These are phyloP conservation scores for Aethina tumida DNA, from an alignment of 1,140 invertebrate genomes.

Conservation along the genomic window DNA sequence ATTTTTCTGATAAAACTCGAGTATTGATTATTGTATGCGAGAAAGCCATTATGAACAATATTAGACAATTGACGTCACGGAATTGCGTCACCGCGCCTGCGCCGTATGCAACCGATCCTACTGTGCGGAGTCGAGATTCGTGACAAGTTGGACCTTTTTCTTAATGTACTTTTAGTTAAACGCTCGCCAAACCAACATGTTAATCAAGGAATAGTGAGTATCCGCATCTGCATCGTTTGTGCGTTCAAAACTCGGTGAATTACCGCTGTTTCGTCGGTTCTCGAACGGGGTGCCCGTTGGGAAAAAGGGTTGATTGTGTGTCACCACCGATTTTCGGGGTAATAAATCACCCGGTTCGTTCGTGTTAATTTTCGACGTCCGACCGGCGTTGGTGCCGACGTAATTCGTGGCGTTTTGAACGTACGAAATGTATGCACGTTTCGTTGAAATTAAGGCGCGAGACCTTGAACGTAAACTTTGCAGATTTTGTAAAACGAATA, in stretches of 20 bases:
- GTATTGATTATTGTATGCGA: too few species aligned
- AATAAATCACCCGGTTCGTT: background rate
- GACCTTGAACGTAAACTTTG: constrained; percentile 1
- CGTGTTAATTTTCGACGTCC: background rate
- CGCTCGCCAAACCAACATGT: constrained; percentile 27
- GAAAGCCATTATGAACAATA: constrained; percentile 6
- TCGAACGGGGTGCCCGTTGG: background rate
- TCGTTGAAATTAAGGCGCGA: background rate
- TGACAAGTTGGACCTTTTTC: constrained; percentile 15
- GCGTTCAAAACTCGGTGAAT: background rate
- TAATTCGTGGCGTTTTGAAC: too few species aligned
- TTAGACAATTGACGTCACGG: constrained; percentile 23
- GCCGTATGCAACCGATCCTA: constrained; percentile 20
- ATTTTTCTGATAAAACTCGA: too few species aligned
- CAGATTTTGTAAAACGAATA: background rate
- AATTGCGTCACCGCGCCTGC: constrained; percentile 33
- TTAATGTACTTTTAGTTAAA: constrained; percentile 21
- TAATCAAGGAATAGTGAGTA: constrained; percentile 37
- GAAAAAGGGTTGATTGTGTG: constrained; percentile 3
- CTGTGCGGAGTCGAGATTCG: constrained; percentile 20
- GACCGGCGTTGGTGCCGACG: background rate
- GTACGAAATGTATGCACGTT: too few species aligned
- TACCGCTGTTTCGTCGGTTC: background rate
- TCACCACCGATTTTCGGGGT: background rate
- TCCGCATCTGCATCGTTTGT: background rate